Evolutionary conservation across 2,888 invertebrate species (phyloP).

Genomic region (Apodemia zela): DNA sequence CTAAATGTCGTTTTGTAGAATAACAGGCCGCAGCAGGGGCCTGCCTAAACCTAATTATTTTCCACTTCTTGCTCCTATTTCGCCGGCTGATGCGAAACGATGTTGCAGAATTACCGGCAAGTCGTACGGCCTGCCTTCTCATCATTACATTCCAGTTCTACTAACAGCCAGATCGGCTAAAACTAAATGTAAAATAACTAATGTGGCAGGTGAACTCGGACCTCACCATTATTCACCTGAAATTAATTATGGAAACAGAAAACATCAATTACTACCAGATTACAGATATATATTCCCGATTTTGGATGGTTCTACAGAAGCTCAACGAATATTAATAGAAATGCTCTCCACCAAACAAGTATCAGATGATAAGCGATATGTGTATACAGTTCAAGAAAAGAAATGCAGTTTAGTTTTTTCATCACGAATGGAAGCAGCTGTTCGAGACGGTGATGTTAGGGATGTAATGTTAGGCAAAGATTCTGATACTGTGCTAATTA

Average conservation of each 20-base stretch:
- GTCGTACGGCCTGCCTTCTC: conserved; percentile 85
- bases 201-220: conserved; percentile 80
- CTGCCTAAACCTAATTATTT: conserved; percentile 91
- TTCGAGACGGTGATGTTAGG: conserved; percentile 87
- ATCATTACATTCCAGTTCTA: conserved; percentile 89
- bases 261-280: conserved; percentile 84
- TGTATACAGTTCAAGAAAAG: conserved; percentile 87
- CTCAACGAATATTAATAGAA: conserved; percentile 82
- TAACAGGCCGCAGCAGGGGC: conserved; percentile 89
- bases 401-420: conserved; percentile 88
- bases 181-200: conserved; percentile 83
- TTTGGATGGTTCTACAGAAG: conserved; percentile 84
- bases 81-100: conserved; percentile 90
- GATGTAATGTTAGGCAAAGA: conserved; percentile 89
- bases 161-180: conserved; percentile 73
- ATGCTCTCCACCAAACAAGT: conserved; percentile 81
- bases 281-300: conserved; percentile 88
- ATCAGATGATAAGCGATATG: conserved; percentile 82
- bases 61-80: conserved; percentile 88
- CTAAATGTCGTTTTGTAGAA: conserved; percentile 87
- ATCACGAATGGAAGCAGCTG: conserved; percentile 86
- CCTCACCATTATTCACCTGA: conserved; percentile 82
- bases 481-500: conserved; percentile 86
- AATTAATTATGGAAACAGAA: conserved; percentile 83
- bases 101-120: conserved; percentile 90